Base-by-base conservation (phyloP, 1,140 invertebrate genomes). In the Charaxes varanes region DNA sequence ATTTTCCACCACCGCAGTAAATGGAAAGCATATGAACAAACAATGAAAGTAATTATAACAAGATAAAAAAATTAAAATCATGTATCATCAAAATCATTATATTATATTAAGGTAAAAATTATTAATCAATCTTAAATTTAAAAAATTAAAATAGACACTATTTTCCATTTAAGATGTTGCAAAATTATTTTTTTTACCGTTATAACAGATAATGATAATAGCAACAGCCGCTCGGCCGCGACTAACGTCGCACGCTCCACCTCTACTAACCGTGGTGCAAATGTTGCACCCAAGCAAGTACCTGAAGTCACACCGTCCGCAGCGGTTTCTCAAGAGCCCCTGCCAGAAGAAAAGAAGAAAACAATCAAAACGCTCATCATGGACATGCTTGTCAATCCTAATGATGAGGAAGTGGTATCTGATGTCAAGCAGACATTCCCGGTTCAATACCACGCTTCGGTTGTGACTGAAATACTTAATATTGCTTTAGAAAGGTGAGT, bases 391-490 rank as follows among this genome's bases (percentile, higher is more conserved):
- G 62, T 67, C 24, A 67, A 72, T 24, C 46, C 52, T 4, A 64
- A 72, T 43, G 55, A 64, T 27, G 60, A 63, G 4, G 66, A 71
- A 18, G 27, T 73, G 8, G 47, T 62, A 2, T 30, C 33, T 6
- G 66, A 81, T 8, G 41, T 76, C 8, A 70, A 74, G 28, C 54
- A 62, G 4, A 33, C 49, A 1, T 67, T 70, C 47, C 33, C 47
- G 13, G 34, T 57, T 1, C 57, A 73, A 22, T 62, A 69, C 10
- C 71, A 79, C 35, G 62, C 67, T 10, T 66, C 57, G 8, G 52
- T 76, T 14, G 48, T 82, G n/a, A 62, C 58, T 4, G 74, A 79
- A 54, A 72, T 79, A 43, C 31, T 76, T 8, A 73, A 76, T 48
- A 35, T 72, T 32, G 61, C 55, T 7, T 30, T 78, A 4, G 74